Conservation (phyloP, 2,113 vertebrate species). For the Myrmecobius fasciatus region DNA sequence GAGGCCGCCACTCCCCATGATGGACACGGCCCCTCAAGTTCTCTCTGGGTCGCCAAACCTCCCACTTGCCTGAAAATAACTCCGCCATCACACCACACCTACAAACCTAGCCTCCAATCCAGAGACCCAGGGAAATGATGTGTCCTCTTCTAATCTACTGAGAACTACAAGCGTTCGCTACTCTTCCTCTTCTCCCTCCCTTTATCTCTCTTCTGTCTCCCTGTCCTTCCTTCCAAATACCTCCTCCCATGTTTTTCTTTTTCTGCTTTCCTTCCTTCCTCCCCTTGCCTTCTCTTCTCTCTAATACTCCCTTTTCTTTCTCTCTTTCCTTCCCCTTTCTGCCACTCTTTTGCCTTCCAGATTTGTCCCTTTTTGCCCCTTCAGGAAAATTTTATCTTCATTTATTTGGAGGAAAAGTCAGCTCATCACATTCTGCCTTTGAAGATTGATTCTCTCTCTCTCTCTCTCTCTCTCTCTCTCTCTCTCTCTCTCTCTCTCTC, state of each 20-base stretch:
- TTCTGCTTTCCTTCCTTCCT: neutral
- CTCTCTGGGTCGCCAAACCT: constrained; percentile 53
- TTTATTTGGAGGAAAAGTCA: neutral
- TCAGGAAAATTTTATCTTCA: neutral
- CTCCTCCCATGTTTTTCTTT: neutral
- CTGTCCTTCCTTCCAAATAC: no score
- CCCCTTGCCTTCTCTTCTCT: neutral
- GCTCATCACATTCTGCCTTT: neutral
- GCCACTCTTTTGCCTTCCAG: neutral
- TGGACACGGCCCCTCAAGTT: neutral
- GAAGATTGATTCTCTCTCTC: no score
- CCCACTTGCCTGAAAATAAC: constrained; percentile 48
- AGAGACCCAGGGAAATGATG: neutral
- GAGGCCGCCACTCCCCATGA: neutral
- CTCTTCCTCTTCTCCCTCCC: neutral
- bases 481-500: no score
- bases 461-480: no score
- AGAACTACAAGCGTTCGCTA: neutral
- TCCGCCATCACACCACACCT: neutral
- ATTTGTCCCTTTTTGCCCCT: neutral
- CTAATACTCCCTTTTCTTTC: neutral
- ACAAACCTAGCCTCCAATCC: neutral
- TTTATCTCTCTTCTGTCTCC: no score
- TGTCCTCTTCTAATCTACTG: neutral
- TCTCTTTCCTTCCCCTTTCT: neutral